Evolutionary conservation across 2,888 invertebrate species (phyloP), one percentile per base, ranked within the genome.

Genomic region (Gibbula magus): DNA sequence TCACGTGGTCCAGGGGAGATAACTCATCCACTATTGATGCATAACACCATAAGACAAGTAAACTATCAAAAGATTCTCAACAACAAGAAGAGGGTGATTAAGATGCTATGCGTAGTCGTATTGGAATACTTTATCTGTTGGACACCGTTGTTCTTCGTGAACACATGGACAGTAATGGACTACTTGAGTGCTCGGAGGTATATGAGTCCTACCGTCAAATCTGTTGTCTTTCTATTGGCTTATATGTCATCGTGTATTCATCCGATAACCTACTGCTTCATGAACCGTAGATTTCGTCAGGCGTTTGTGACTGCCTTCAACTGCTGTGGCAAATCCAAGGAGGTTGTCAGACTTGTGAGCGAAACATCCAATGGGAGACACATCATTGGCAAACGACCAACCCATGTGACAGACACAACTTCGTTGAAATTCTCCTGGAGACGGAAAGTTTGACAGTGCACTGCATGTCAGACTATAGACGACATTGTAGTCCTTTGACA

Each of bases 81-180:
- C 45, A 88, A 86, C 83, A 81, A 88, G 86, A 89, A 88, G 81
- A 82, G 91, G 7, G 91, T 91, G 79, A 90, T 91, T 82, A 94
- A 96, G 88, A 98, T 97, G 97, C 94, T 98, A 67, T 96, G 97
- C 87, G 97, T 97, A 5, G 95, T 98, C 18, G 97, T 98, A 10
- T 93, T 96, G 75, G 97, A 97, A 90, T 98, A 97, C 92, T 98
- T 98, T 93, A 94, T 97, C 18, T 97, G 97, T 91, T 98, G 97
- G 97, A 96, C 97, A 0, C 97, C 97, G 0, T 92, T 97, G 1
- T 96, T 96, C 88, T 95, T 96, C 10, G 94, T 97, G 85, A 96
- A 96, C 92, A 96, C 96, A 0, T 94, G 94, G 94, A 95, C 95
- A 86, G 94, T 96, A 18, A 96, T 96, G 92, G 95, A 95, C 87